Percentiles rank a stretch among this genome's conserved stretches.
Evolutionary conservation across 2,888 invertebrate species (phyloP).

Genomic region (Drosophila maculinotata): DNA sequence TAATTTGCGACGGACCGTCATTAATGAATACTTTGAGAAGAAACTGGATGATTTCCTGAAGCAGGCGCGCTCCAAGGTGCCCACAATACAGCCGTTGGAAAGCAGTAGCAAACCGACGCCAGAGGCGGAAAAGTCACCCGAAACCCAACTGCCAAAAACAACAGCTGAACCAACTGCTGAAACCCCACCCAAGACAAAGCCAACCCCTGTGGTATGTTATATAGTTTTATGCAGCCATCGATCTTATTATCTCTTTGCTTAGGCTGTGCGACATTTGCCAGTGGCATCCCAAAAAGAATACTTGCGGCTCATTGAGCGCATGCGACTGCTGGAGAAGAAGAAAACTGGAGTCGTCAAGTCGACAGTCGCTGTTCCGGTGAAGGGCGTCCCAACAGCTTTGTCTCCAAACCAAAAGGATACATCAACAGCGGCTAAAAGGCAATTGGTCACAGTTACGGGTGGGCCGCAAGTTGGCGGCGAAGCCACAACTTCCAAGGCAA

Average conservation of each 20-base stretch:
- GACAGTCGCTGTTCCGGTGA: neutral
- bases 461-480: neutral
- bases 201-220: conserved; percentile 79
- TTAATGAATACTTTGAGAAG: conserved; percentile 79
- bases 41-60: conserved; percentile 82
- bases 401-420: neutral
- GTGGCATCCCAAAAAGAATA: conserved; percentile 84
- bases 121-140: conserved; percentile 10
- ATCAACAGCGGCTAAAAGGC: conserved; percentile 2
- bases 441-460: neutral
- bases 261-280: conserved; percentile 85
- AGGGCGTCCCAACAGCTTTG: neutral
- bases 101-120: neutral
- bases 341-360: conserved; percentile 15
- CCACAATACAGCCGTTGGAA: neutral
- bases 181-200: conserved; percentile 22
- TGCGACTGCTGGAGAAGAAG: conserved; percentile 83
- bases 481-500: neutral
- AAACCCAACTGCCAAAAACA: neutral
- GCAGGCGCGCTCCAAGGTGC: conserved; percentile 77
- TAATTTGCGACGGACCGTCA: conserved; percentile 65
- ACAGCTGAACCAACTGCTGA: neutral
- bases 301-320: conserved; percentile 82
- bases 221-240: too few species aligned
- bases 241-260: too few species aligned